Conservation (phyloP, 2,797 vertebrate species). For the Hafferia zeledoni region DNA sequence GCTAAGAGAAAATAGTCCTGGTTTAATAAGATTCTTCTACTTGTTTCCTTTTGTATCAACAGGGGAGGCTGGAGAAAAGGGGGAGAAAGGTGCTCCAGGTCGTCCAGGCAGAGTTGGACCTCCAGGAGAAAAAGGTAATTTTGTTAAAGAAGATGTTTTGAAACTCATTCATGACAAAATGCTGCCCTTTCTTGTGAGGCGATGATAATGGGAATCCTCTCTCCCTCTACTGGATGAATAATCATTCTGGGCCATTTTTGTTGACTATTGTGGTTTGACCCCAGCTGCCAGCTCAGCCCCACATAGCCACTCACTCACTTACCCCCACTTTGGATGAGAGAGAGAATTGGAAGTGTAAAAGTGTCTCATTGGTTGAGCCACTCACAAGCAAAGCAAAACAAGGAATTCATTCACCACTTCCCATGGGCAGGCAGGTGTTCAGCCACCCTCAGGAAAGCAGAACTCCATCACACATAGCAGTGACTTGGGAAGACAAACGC, state of each 20-base stretch:
- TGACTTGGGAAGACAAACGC: neutral
- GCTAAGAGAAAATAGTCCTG: neutral
- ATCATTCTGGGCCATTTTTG: neutral
- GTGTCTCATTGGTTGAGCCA: accelerated
- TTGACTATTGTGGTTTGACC: neutral
- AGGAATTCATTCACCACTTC: neutral
- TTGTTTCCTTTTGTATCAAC: conserved; percentile 14
- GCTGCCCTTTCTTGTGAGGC: neutral
- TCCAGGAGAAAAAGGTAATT: conserved; percentile 88
- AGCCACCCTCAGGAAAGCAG: neutral
- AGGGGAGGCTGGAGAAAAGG: conserved; percentile 94
- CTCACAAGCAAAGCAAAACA: neutral
- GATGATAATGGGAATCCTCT: neutral
- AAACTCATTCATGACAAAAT: neutral
- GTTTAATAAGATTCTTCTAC: neutral
- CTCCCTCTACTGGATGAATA: neutral
- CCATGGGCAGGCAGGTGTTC: neutral
- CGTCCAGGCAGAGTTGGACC: conserved; percentile 94
- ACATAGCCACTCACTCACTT: accelerated
- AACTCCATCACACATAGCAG: accelerated
- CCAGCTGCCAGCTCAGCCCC: neutral
- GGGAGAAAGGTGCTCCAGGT: conserved; percentile 91
- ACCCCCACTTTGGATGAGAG: accelerated
- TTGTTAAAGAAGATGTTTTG: neutral
- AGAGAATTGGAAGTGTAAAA: neutral